These are phyloP conservation scores for Colostygia pectinataria DNA, from an alignment of 2,888 invertebrate species.

Conservation along the genomic window DNA sequence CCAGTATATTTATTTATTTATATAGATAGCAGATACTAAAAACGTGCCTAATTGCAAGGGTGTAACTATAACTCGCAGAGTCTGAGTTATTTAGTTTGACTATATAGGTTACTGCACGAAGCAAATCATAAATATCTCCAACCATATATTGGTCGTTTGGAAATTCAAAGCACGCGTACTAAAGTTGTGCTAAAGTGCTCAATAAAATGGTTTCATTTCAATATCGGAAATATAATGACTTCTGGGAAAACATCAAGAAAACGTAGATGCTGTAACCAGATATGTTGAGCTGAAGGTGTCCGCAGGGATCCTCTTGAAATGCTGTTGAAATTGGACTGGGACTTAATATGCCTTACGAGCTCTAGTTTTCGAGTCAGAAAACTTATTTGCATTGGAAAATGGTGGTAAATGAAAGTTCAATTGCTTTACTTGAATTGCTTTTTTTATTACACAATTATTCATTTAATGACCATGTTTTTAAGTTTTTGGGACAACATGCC, in stretches of 20 bases:
- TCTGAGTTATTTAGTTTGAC: too few species aligned
- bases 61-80: too few species aligned
- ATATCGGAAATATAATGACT: conserved; percentile 35
- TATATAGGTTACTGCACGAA: too few species aligned
- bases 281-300: conserved; percentile 36
- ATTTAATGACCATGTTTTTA: too few species aligned
- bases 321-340: conserved; percentile 47
- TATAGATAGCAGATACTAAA: too few species aligned
- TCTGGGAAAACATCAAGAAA: conserved; percentile 32
- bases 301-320: conserved; percentile 32
- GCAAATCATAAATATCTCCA: background rate
- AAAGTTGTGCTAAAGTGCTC: conserved; percentile 10
- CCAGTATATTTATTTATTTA: too few species aligned
- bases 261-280: conserved; percentile 34
- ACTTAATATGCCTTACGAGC: conserved; percentile 38
- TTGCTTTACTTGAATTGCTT: conserved; percentile 11
- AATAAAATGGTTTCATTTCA: conserved; percentile 22
- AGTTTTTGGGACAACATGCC: too few species aligned
- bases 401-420: conserved; percentile 12
- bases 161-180: conserved; percentile 6
- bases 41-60: too few species aligned
- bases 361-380: conserved; percentile 19
- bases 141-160: background rate
- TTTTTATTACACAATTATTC: background rate
- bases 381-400: conserved; percentile 28